Evolutionary conservation across 2,797 vertebrate species (phyloP).

Genomic region (Lindbergichthys nudifrons): DNA sequence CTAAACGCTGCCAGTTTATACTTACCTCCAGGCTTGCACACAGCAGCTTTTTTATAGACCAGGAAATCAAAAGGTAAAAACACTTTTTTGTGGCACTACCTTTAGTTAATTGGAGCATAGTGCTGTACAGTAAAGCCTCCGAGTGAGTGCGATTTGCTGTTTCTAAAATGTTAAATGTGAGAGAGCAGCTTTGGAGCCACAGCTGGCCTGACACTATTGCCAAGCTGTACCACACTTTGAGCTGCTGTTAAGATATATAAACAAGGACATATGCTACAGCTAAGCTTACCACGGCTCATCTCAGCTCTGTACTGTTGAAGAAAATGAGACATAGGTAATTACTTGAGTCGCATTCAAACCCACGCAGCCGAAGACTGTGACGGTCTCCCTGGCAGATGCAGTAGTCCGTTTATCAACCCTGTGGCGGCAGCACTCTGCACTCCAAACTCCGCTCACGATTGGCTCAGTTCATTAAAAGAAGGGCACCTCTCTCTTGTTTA

Average conservation of each 20-base stretch:
- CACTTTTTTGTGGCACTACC: neutral
- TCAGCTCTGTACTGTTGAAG: constrained; percentile 38
- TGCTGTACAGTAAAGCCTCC: constrained; percentile 18
- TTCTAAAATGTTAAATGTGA: constrained; percentile 34
- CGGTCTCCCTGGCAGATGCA: constrained; percentile 44
- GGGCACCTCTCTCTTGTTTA: constrained; percentile 59
- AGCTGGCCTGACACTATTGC: constrained; percentile 44
- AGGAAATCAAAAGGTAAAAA: constrained; percentile 25
- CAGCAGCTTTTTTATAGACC: constrained; percentile 23
- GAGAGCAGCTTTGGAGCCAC: constrained; percentile 27
- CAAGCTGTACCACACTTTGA: constrained; percentile 42
- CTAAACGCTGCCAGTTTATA: constrained; percentile 8
- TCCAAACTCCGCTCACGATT: constrained; percentile 48
- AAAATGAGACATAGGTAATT: constrained; percentile 59
- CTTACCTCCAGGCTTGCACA: constrained; percentile 16
- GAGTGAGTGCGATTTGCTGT: constrained; percentile 28
- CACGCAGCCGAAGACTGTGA: constrained; percentile 55
- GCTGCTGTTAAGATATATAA: constrained; percentile 47
- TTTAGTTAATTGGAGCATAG: constrained; percentile 14
- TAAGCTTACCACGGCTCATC: constrained; percentile 46
- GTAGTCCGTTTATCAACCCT: constrained; percentile 59
- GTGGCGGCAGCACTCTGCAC: constrained; percentile 45
- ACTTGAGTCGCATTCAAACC: constrained; percentile 60
- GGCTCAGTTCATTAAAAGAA: constrained; percentile 68
- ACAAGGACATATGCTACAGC: constrained; percentile 40